Conservation (phyloP, 2,888 invertebrate genomes). For the Zygaena filipendulae region DNA sequence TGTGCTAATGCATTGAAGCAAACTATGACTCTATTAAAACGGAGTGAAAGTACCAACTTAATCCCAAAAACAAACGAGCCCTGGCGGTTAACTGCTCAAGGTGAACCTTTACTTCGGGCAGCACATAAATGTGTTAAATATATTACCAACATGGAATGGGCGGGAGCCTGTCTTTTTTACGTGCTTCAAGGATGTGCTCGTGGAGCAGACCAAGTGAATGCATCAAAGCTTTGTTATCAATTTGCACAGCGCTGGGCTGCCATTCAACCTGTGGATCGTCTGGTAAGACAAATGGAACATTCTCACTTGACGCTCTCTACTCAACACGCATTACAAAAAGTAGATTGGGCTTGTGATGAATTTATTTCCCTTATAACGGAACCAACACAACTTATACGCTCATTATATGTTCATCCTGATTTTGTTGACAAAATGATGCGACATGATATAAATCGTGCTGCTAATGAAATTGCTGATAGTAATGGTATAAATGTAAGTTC, state of each 20-base stretch:
- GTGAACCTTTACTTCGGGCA: conserved; percentile 51
- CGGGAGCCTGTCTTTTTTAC: conserved; percentile 61
- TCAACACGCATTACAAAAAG: conserved; percentile 54
- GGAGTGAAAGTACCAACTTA: conserved; percentile 27
- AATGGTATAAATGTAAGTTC: conserved; percentile 56
- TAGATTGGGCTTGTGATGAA: conserved; percentile 58
- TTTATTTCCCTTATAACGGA: conserved; percentile 49
- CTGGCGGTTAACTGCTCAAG: conserved; percentile 48
- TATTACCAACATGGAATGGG: conserved; percentile 66
- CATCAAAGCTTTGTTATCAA: conserved; percentile 58
- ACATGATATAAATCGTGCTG: conserved; percentile 51
- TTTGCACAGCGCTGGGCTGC: conserved; percentile 62
- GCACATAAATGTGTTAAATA: conserved; percentile 58
- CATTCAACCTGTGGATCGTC: conserved; percentile 54
- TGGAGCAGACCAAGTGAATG: conserved; percentile 63
- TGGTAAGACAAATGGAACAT: conserved; percentile 59
- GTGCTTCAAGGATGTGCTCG: conserved; percentile 59
- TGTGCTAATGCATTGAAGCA: conserved; percentile 64
- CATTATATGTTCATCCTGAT: conserved; percentile 51
- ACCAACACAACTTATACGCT: conserved; percentile 54
- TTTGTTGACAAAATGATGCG: conserved; percentile 49
- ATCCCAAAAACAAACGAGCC: conserved; percentile 40
- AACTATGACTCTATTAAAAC: conserved; percentile 58
- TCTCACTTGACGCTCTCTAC: conserved; percentile 55
- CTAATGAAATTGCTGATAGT: conserved; percentile 62